These are phyloP conservation scores for Sialis fuliginosa DNA, from an alignment of 2,888 invertebrate species.

Conservation along the genomic window DNA sequence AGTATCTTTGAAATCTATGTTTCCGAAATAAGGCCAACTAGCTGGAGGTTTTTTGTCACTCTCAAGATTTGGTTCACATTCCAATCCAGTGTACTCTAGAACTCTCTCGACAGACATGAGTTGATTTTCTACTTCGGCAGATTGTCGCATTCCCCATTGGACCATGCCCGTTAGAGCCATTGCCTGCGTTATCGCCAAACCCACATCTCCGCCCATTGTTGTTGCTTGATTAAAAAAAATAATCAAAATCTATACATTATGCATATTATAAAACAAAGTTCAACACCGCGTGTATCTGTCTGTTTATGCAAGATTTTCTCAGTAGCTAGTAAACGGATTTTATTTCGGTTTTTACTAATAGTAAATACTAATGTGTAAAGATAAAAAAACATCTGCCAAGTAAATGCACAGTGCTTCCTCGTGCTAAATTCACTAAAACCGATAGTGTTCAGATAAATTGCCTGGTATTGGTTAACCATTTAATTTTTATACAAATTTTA, in stretches of 20 bases:
- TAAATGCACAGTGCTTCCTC: too few species aligned
- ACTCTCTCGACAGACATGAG: conserved; percentile 73
- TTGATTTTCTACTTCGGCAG: conserved; percentile 58
- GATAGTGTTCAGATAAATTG: too few species aligned
- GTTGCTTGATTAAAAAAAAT: background rate
- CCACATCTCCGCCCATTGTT: conserved; percentile 41
- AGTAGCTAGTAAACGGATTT: too few species aligned
- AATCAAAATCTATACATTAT: background rate
- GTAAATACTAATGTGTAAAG: too few species aligned
- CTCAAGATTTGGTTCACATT: conserved; percentile 47
- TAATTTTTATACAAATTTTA: too few species aligned
- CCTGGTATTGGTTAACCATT: too few species aligned
- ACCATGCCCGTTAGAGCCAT: conserved; percentile 62
- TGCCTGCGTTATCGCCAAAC: conserved; percentile 53
- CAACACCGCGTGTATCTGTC: too few species aligned
- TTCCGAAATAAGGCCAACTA: conserved; percentile 45
- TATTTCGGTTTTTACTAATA: too few species aligned
- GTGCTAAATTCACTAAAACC: too few species aligned
- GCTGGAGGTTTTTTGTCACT: conserved; percentile 34
- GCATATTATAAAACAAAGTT: background rate
- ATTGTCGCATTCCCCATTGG: conserved; percentile 62
- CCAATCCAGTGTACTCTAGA: conserved; percentile 56
- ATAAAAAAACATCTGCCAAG: too few species aligned
- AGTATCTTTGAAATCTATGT: conserved; percentile 38
- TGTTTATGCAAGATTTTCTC: too few species aligned